These are phyloP conservation scores for Stegophylla sp. DNA, from an alignment of 2,888 invertebrate genomes.

Conservation along the genomic window DNA sequence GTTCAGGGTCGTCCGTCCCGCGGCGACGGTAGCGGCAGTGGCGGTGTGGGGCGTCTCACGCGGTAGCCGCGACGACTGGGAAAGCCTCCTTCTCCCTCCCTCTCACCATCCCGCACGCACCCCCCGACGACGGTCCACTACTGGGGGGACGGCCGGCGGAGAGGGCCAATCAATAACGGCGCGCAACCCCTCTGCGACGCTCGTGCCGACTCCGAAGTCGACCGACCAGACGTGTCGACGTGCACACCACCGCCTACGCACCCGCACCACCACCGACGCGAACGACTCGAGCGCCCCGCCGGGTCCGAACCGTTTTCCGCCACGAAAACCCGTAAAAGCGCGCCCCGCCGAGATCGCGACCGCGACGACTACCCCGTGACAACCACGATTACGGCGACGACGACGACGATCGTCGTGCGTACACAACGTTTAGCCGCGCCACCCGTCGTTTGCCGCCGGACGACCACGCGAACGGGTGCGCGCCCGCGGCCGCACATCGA, in stretches of 20 bases:
- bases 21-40: not conserved
- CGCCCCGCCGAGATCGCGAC: conserved; percentile 22
- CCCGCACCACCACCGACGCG: not conserved
- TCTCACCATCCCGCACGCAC: conserved; percentile 4
- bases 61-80: not conserved
- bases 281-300: not conserved
- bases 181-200: conserved; percentile 21
- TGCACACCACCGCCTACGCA: conserved; percentile 17
- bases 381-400: too few relatives aligned
- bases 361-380: not conserved
- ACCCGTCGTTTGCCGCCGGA: conserved; percentile 8
- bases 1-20: conserved; percentile 43
- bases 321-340: conserved; percentile 28
- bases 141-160: not conserved
- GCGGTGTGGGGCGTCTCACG: too few relatives aligned
- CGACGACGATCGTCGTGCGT: not conserved
- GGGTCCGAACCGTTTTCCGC: not conserved
- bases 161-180: conserved; percentile 45
- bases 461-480: conserved; percentile 43
- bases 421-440: not conserved
- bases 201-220: conserved; percentile 12
- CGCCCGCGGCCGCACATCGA: conserved; percentile 44
- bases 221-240: conserved; percentile 32
- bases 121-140: not conserved
- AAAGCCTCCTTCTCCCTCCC: too few relatives aligned